Conservation (phyloP, 2,113 vertebrate genomes). For the Mormoops blainvillei region DNA sequence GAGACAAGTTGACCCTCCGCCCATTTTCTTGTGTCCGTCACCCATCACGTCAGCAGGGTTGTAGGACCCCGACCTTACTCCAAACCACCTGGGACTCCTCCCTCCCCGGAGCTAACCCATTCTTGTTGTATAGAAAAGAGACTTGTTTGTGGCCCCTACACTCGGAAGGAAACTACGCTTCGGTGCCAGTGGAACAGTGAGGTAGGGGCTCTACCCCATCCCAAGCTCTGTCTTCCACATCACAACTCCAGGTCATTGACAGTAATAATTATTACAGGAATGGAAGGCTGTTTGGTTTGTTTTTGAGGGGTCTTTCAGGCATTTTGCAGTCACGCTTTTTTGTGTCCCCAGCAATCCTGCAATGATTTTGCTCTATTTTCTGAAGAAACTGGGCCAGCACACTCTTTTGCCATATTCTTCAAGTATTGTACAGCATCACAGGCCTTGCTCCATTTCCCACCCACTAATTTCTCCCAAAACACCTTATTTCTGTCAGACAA, state of each 20-base stretch:
- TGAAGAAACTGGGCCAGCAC: neutral
- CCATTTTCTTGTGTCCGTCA: neutral
- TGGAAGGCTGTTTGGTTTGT: neutral
- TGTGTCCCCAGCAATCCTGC: neutral
- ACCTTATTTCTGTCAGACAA: neutral
- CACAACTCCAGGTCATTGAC: neutral
- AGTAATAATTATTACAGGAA: neutral
- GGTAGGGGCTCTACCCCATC: too few relatives aligned
- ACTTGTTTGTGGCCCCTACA: neutral
- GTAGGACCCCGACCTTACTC: neutral
- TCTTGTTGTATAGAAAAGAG: neutral
- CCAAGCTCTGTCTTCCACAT: accelerated
- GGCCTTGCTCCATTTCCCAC: neutral
- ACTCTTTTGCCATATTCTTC: neutral
- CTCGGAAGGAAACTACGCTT: neutral
- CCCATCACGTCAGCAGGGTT: neutral
- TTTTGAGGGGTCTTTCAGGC: neutral
- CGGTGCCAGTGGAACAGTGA: neutral
- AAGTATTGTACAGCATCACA: neutral
- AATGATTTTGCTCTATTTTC: neutral
- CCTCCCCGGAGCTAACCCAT: neutral
- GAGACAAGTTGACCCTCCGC: neutral
- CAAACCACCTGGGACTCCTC: neutral
- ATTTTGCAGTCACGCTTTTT: neutral
- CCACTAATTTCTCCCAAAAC: neutral